Evolutionary conservation across 2,113 vertebrate species (phyloP).

Genomic region (Callochromis pleurospilus): DNA sequence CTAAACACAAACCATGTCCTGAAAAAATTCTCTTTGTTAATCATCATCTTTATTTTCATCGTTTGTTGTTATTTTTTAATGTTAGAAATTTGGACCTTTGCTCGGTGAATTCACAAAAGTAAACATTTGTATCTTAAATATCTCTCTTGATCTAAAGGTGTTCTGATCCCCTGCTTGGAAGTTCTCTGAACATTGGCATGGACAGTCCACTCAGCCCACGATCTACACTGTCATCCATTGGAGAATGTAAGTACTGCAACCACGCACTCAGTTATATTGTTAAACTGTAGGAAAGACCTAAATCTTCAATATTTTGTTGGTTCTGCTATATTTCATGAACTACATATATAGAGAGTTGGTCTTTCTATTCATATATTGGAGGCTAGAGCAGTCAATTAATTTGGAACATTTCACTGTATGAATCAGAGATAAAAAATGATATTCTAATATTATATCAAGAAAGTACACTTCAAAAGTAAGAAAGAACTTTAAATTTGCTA

Average conservation of each 20-base stretch:
- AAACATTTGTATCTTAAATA: background rate
- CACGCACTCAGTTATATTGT: background rate
- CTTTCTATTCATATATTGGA: background rate
- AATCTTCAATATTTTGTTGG: background rate
- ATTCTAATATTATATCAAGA: background rate
- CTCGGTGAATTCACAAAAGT: background rate
- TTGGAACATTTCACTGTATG: background rate
- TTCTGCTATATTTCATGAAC: background rate
- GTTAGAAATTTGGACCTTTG: background rate
- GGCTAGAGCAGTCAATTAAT: background rate
- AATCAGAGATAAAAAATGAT: background rate
- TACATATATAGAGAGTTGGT: background rate
- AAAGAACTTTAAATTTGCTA: background rate
- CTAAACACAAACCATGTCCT: background rate
- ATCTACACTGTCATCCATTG: constrained; percentile 6
- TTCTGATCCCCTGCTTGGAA: constrained; percentile 7
- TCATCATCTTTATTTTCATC: background rate
- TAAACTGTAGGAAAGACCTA: background rate
- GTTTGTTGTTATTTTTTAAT: background rate
- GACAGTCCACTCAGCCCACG: background rate
- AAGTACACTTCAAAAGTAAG: background rate
- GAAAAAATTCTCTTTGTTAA: background rate
- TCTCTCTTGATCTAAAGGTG: background rate
- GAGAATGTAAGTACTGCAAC: constrained; percentile 12
- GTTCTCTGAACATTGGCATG: background rate